These are phyloP conservation scores for Sisyra nigra DNA, from an alignment of 2,888 invertebrate species.

Conservation along the genomic window DNA sequence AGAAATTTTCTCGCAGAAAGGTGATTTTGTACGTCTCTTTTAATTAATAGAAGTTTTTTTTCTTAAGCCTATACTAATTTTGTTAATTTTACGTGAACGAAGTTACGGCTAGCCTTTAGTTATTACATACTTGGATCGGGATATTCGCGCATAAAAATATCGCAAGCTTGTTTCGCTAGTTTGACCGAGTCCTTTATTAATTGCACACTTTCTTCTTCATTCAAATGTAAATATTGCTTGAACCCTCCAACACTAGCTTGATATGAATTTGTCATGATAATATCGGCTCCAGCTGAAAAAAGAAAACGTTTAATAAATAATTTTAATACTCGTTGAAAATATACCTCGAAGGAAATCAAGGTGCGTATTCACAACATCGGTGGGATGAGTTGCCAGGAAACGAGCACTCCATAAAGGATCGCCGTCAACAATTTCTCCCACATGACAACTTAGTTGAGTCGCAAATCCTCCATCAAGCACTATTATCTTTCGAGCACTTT, in stretches of 20 bases:
- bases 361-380: constrained; percentile 65
- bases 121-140: constrained; percentile 25
- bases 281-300: constrained; percentile 63
- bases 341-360: constrained; percentile 63
- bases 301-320: background rate
- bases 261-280: constrained; percentile 80
- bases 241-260: constrained; percentile 72
- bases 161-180: constrained; percentile 55
- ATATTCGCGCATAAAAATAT: constrained; percentile 41
- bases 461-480: constrained; percentile 65
- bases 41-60: too few species aligned
- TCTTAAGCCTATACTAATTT: too few species aligned
- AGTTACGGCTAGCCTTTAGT: too few species aligned
- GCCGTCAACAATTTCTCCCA: constrained; percentile 59
- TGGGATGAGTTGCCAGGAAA: constrained; percentile 61
- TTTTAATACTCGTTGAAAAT: background rate
- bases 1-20: too few species aligned
- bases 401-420: constrained; percentile 84
- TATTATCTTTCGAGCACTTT: background rate
- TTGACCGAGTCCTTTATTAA: constrained; percentile 59
- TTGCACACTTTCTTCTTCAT: constrained; percentile 46
- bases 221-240: constrained; percentile 51
- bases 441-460: constrained; percentile 61
- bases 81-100: too few species aligned
- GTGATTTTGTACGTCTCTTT: too few species aligned